Evolutionary conservation across 1,140 invertebrate genomes (phyloP), one percentile per base, ranked within the genome.

Genomic region (Sminthurides bifidus): DNA sequence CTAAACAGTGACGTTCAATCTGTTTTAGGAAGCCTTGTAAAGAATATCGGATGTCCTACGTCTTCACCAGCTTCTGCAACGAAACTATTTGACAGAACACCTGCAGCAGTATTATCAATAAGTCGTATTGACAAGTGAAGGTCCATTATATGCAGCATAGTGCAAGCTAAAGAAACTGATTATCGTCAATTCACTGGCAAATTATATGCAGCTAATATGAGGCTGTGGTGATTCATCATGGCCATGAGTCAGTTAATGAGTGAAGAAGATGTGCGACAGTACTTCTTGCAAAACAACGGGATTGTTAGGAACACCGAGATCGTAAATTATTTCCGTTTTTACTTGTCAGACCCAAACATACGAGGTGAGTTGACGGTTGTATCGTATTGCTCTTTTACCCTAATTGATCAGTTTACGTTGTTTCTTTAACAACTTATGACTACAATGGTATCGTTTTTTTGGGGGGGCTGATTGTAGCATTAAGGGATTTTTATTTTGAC

Each of bases 221-320:
- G 10, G 10, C n/a, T 35, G 33, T n/a, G 10, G 10, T 35, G 33
- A n/a, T 35, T 10, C n/a, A n/a, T n/a, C n/a, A 49, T 49, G 46
- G 46, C 46, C 21, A n/a, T 17, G 19, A 30, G 19, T 33, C 8
- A 54, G 10, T 44, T 60, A 44, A 61, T 65, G 57, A 61, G 33
- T 40, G 63, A 65, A 37, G 58, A 61, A 29, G 63, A 65, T 37
- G 52, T 65, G 26, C 57, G 48, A 17, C 50, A 58, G 17, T 65
- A 65, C 55, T 65, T 65, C 50, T 41, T 65, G 17, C 30, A 51
- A 33, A 61, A 65, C 45, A 60, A 60, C 29, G 63, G 63, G 30
- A 49, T 61, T 24, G 63, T 65, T 5, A 54, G 55, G 19, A 65
- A 65, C 52, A 61, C 54, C 1, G 63, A 65, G 21, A 61, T 65